Evolutionary conservation across 2,888 invertebrate species (phyloP), one percentile per base, ranked within the genome.

Genomic region (Callyntrura guangdongensis): DNA sequence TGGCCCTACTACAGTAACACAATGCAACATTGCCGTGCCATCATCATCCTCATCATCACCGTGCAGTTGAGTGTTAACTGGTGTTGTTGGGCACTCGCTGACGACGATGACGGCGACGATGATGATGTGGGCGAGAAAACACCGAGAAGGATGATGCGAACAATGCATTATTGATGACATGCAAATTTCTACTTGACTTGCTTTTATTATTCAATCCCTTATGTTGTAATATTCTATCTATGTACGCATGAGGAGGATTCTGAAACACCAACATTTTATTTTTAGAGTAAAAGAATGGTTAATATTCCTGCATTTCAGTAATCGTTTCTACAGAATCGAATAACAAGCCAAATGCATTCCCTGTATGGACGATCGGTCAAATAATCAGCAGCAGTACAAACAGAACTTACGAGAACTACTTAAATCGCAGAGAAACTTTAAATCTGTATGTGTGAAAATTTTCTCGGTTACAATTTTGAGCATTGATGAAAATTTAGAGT

Each of bases 121-220:
- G 86, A 84, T 86, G 81, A 87, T 91, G 90, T 86, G 72, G 86
- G 89, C 64, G 79, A 69, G 49, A 89, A 77, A 72, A 84, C 82
- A 84, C 36, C 22, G 69, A 27, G 61, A 64, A 61, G 79, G 85
- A 91, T 74, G 91, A 91, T 59, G 83, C 79, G 87, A 88, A 87
- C 87, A 87, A 91, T 91, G 84, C 87, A 91, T 91, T 91, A 91
- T 91, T 91, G 91, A 91, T 91, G 91, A 91, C 91, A 91, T 91
- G 91, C 91, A 91, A 91, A 91, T 91, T 91, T 91, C 91, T 88
- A 91, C 87, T 91, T 91, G 91, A 91, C 87, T 91, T 88, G 91
- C 25, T 91, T 83, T 85, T 91, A 84, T 91, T 88, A 91, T 88
- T 79, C 83, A 45, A 45, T 74, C 17, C 69, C 67, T 45, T 64